phyloP scores from a whole-genome alignment of 2,888 invertebrate genomes.

The Augochlorella aurata region DNA sequence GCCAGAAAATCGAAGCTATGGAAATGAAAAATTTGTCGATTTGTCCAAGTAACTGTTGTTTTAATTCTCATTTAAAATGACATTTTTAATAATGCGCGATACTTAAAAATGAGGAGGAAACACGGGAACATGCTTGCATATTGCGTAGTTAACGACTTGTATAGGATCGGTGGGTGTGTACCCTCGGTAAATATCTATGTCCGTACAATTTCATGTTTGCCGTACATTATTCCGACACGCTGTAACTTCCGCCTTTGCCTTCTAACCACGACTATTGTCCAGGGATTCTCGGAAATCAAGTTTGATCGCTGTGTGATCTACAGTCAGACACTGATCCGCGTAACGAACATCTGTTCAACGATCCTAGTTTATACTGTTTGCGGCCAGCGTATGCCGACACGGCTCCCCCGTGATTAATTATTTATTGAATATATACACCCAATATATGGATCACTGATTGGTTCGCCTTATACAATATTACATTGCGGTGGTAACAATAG shows the following conservation, averaged over 20 bases:
- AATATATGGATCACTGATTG: neutral
- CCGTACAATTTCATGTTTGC: neutral
- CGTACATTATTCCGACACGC: slow-evolving; percentile 2
- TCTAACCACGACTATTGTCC: slow-evolving; percentile 7
- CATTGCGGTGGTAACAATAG: neutral
- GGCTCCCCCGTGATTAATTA: neutral
- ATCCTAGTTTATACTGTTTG: slow-evolving; percentile 5
- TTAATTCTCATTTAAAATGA: too few species aligned
- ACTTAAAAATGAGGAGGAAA: neutral
- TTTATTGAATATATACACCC: neutral
- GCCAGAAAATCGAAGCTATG: too few species aligned
- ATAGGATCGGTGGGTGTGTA: neutral
- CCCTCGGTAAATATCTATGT: neutral
- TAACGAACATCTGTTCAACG: slow-evolving; percentile 1
- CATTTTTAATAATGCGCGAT: too few species aligned
- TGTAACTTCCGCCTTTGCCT: neutral
- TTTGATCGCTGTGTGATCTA: slow-evolving; percentile 1
- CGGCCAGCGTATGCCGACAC: neutral
- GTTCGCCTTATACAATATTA: neutral
- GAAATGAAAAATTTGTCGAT: too few species aligned
- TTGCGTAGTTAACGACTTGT: neutral
- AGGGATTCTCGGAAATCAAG: slow-evolving; percentile 7
- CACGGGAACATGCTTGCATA: neutral
- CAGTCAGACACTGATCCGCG: neutral
- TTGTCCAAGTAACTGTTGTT: too few species aligned